Conservation (phyloP, 2,888 invertebrate genomes). For the Eulithis prunata region DNA sequence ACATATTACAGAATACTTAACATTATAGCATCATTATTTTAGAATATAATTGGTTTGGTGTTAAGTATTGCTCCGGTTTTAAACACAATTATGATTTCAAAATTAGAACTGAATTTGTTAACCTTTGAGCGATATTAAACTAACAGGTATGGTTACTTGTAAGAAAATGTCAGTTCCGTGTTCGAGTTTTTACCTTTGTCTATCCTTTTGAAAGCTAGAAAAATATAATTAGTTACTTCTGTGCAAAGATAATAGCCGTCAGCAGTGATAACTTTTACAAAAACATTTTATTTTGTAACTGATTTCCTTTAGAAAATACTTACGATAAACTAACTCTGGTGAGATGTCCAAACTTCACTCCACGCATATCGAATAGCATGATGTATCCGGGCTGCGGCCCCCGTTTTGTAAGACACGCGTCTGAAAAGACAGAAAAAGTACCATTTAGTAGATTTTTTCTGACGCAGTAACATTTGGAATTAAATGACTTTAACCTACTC, state of each 20-base stretch:
- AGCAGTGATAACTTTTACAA: too few species aligned
- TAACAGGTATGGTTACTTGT: neutral
- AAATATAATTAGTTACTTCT: constrained; percentile 24
- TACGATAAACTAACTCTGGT: constrained; percentile 83
- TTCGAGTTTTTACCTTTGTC: constrained; percentile 70
- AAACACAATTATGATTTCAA: too few species aligned
- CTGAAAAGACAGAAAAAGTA: constrained; percentile 60
- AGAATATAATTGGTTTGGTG: too few species aligned
- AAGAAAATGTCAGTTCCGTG: constrained; percentile 2
- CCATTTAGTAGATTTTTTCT: constrained; percentile 22
- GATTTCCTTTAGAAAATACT: constrained; percentile 47
- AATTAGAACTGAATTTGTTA: neutral
- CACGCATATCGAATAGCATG: constrained; percentile 88
- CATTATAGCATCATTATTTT: too few species aligned
- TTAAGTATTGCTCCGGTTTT: too few species aligned
- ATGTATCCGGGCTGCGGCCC: constrained; percentile 87
- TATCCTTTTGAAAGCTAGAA: constrained; percentile 81
- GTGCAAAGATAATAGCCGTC: neutral
- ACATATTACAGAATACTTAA: too few species aligned
- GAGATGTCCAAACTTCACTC: constrained; percentile 85
- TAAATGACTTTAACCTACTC: too few species aligned
- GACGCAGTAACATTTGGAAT: constrained; percentile 15
- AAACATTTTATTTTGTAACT: too few species aligned
- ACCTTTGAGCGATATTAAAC: neutral
- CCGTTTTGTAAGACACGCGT: constrained; percentile 82